Evolutionary conservation across 1,140 invertebrate species (phyloP), one percentile per base, ranked within the genome.

Genomic region (Drosophila pandora): DNA sequence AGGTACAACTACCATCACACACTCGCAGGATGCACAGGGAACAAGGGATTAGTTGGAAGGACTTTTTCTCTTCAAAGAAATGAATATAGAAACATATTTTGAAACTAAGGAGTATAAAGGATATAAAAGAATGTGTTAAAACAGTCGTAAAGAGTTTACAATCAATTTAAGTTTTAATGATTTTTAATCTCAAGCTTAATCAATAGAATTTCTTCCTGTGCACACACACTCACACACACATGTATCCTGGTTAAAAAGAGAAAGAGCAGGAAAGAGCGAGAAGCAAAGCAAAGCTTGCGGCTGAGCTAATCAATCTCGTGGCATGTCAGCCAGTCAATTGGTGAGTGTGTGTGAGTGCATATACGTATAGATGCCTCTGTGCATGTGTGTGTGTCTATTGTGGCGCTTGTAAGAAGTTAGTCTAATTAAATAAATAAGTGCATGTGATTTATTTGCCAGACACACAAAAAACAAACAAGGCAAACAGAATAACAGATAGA

Each of bases 361-460:
- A 8, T 30, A n/a, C n/a, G n/a, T n/a, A 13, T 21, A 17, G n/a
- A 10, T 30, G 23, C 25, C 30, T 76, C 17, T 30, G 47, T 21
- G n/a, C 39, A 21, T 73, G 73, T 80, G 62, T 67, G 65, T 80
- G 64, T 68, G 53, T 75, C 68, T 87, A 88, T 85, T 88, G 76
- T 88, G 72, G 55, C 83, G 79, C 77, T 79, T 87, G 83, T 87
- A 87, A 87, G 82, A 88, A 87, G 83, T 87, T 88, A 88, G 79
- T 88, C 83, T 87, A 87, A 87, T 87, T 87, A 87, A 87, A 88
- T 87, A 87, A 87, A 87, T 87, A 87, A 87, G 83, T 88, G 76
- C 79, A 88, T 87, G 83, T 88, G 83, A 87, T 87, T 87, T 88
- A 88, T 87, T 88, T 87, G 83, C 57, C 83, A 75, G 62, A 68